Base-by-base conservation (phyloP, 2,888 invertebrate species). In the Nephrotoma appendiculata region DNA sequence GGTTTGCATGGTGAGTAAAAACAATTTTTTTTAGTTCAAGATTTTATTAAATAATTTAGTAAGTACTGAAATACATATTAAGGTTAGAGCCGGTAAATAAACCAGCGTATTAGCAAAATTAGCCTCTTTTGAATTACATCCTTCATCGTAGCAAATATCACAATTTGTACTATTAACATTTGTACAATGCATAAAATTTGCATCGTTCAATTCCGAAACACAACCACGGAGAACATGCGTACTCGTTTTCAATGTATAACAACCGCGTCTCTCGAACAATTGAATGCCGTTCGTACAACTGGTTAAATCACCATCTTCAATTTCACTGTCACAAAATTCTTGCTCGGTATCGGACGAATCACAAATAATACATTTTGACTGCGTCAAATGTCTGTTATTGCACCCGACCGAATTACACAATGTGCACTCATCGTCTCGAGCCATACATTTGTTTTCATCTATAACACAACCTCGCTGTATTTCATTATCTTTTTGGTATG, bases 1-100 rank as follows among this genome's bases (percentile, higher is more conserved):
- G 83, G 94, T 98, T 90, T 98, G 98, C 92, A 96, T 96, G 90
- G 98, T 98, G 92, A 95, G 95, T 92, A 19, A 71, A 31, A 31
- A 71, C 31, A 31, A 19, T 71, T 31, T 31, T 31, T 31, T 31
- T 31, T 31, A 31, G 2, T 31, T 19, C 3, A 9, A 31, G 9
- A 31, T n/a, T 19, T 31, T 9, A 71, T 71, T 71, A 31, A 71
- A 31, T 71, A 71, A 9, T 71, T 71, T 71, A 31, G 9, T 3
- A 19, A 71, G 9, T 9, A 19, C 0, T 11, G 31, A 71, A 71
- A 71, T 71, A 71, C 71, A 71, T 11, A 71, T 9, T 9, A 71
- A 9, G 31, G 31, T 31, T 71, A 71, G 7, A 31, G 11, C 31
- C 31, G 71, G 31, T 71, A 71, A 71, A 71, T 31, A 19, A 71